phyloP scores from a whole-genome alignment of 2,888 invertebrate species.

The Metellina segmentata region DNA sequence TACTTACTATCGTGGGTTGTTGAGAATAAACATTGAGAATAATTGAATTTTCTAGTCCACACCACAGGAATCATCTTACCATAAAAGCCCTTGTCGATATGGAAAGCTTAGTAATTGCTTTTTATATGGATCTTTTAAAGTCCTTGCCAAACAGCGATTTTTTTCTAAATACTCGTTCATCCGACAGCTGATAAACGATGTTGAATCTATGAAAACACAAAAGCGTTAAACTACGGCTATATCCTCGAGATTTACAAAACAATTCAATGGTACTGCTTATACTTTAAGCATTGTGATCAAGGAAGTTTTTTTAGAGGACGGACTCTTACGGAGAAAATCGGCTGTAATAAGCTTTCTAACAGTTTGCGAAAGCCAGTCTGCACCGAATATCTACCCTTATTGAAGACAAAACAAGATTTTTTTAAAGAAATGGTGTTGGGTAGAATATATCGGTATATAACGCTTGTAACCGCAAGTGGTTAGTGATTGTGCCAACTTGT shows the following conservation, averaged over 20 bases:
- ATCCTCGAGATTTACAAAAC: not conserved
- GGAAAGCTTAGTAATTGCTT: not conserved
- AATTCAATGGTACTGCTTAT: not conserved
- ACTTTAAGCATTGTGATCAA: constrained; percentile 8
- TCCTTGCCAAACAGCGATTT: constrained; percentile 21
- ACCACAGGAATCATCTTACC: too few relatives aligned
- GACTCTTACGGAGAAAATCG: not conserved
- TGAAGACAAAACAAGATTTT: constrained; percentile 14
- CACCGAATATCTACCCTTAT: not conserved
- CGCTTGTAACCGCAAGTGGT: not conserved
- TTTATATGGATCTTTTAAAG: constrained; percentile 11
- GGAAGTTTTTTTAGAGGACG: not conserved
- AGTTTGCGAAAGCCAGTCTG: not conserved
- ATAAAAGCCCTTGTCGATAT: too few relatives aligned
- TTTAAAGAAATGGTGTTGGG: not conserved
- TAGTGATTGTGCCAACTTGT: constrained; percentile 26
- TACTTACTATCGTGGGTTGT: too few relatives aligned
- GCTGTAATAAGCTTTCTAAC: not conserved
- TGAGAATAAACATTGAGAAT: too few relatives aligned
- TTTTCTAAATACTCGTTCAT: constrained; percentile 27
- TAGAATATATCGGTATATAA: constrained; percentile 4
- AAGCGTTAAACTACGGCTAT: not conserved
- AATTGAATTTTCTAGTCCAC: too few relatives aligned
- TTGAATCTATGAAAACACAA: not conserved
- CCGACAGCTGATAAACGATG: not conserved